Evolutionary conservation across 1,140 invertebrate species (phyloP).

Genomic region (Papilio dardanus): DNA sequence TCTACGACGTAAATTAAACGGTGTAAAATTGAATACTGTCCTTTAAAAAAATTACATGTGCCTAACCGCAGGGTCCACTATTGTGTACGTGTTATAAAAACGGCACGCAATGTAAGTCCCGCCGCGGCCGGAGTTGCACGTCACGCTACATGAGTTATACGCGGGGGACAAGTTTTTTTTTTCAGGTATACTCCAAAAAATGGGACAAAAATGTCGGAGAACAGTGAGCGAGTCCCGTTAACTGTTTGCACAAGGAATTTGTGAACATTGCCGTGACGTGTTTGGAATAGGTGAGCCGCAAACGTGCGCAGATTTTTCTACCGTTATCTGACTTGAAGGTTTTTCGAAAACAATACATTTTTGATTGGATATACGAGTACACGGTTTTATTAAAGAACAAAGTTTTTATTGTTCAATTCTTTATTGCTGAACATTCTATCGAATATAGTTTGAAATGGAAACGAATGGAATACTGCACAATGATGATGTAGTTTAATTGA

Average conservation of each 20-base stretch:
- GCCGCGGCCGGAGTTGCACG: conserved; percentile 19
- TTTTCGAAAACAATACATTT: conserved; percentile 4
- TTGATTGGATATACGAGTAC: neutral
- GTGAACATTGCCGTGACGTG: conserved; percentile 67
- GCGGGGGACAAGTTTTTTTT: conserved; percentile 51
- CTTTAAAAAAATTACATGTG: neutral
- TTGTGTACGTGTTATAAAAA: conserved; percentile 31
- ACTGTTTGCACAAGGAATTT: conserved; percentile 60
- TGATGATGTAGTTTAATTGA: no score
- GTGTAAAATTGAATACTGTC: conserved; percentile 4
- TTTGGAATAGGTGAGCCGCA: conserved; percentile 53
- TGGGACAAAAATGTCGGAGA: conserved; percentile 54
- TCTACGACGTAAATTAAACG: neutral
- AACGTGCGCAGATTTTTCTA: conserved; percentile 35
- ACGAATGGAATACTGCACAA: neutral
- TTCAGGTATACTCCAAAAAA: conserved; percentile 66
- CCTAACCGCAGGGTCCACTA: neutral
- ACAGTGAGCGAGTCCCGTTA: conserved; percentile 41
- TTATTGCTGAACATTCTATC: neutral
- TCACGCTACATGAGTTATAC: conserved; percentile 35
- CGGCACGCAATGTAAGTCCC: conserved; percentile 28
- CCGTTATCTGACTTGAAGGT: conserved; percentile 7
- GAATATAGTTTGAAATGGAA: neutral
- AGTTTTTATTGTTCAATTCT: neutral
- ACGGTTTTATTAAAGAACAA: neutral